A percentile compares a stretch with the other conserved stretches of the same genome.
These are phyloP conservation scores for Acholoe squamosa DNA, from an alignment of 2,888 invertebrate species.

Conservation along the genomic window DNA sequence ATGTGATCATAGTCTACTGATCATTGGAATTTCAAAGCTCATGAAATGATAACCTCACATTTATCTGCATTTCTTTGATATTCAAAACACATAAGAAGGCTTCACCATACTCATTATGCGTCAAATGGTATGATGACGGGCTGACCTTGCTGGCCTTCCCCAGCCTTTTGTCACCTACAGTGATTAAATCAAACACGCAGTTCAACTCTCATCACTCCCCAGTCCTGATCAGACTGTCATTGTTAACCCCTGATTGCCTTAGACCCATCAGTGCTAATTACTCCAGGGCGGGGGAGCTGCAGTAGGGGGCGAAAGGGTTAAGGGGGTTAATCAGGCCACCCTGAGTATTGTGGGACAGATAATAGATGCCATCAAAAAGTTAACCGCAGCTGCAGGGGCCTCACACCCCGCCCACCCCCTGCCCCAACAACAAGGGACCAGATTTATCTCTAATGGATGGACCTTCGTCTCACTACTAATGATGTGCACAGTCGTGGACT, in stretches of 20 bases:
- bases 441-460: background rate
- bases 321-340: conserved; percentile 48
- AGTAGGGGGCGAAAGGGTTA: conserved; percentile 38
- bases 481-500: background rate
- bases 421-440: background rate
- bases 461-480: background rate
- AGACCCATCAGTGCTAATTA: conserved; percentile 43
- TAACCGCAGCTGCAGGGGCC: background rate
- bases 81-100: no score
- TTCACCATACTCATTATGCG: no score
- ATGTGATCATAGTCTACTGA: no score
- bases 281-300: background rate
- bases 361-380: conserved; percentile 53
- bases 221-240: background rate
- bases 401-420: background rate
- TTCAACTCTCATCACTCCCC: background rate
- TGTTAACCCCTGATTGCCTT: conserved; percentile 33
- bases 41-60: no score
- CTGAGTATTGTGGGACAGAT: background rate
- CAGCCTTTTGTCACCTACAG: background rate
- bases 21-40: no score
- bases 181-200: background rate
- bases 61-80: no score
- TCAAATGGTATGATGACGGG: background rate
- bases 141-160: background rate